Conservation (phyloP, 2,888 invertebrate species). For the Euplagia quadripunctaria region DNA sequence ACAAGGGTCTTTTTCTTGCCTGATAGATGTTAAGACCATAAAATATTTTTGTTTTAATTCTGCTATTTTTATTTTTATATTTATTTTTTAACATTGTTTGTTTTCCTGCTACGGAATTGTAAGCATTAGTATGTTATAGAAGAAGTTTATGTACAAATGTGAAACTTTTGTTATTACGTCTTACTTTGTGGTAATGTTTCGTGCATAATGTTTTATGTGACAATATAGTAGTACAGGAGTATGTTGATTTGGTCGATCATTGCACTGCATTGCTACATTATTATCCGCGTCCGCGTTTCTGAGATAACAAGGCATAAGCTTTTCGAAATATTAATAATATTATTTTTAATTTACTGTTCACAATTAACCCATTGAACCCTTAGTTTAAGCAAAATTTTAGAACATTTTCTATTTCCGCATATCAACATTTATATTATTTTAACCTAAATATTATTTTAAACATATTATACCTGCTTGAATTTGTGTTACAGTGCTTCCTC, state of each 20-base stretch:
- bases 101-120: not conserved
- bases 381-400: too few relatives aligned
- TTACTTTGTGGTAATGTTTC: slow-evolving; percentile 1
- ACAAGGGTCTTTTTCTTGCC: not conserved
- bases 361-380: not conserved
- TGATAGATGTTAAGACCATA: not conserved
- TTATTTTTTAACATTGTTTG: not conserved
- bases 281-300: slow-evolving; percentile 56
- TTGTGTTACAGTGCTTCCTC: too few relatives aligned
- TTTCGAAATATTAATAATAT: not conserved
- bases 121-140: not conserved
- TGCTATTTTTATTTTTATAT: too few relatives aligned
- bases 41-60: not conserved
- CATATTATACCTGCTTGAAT: not conserved
- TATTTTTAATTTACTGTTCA: not conserved
- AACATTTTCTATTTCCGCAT: not conserved
- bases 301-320: slow-evolving; percentile 36
- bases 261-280: slow-evolving; percentile 54
- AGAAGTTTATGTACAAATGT: not conserved
- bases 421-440: not conserved
- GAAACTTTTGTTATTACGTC: not conserved
- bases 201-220: slow-evolving; percentile 4
- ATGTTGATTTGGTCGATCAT: slow-evolving; percentile 51
- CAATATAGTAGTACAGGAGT: slow-evolving; percentile 20
- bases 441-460: not conserved